Conservation (phyloP, 2,888 invertebrate genomes). For the Eupeodes latifasciatus region DNA sequence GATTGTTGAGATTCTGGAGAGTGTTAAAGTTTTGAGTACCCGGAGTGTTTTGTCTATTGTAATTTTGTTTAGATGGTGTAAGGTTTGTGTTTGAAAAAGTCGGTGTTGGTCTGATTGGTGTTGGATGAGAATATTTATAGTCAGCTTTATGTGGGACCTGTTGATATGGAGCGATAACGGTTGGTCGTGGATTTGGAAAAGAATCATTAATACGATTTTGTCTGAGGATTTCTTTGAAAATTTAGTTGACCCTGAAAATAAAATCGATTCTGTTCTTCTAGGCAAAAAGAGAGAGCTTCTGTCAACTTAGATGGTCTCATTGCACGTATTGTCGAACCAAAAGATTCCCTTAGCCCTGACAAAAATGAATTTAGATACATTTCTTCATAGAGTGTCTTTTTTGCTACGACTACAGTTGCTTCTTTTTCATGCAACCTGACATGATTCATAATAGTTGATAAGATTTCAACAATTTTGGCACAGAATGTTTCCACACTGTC, state of each 20-base stretch:
- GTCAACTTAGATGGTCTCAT: too few species aligned
- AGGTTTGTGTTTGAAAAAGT: constrained; percentile 12
- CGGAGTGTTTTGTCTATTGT: not conserved
- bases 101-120: not conserved
- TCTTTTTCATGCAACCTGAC: too few species aligned
- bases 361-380: too few species aligned
- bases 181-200: not conserved
- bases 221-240: not conserved
- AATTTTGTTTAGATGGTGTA: not conserved
- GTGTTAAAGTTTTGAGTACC: too few species aligned
- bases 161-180: not conserved
- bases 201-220: not conserved
- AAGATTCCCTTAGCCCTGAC: too few species aligned
- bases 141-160: not conserved
- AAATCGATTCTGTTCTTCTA: not conserved
- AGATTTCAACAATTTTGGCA: too few species aligned
- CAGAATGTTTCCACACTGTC: too few species aligned
- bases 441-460: too few species aligned
- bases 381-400: too few species aligned
- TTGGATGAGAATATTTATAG: not conserved
- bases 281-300: too few species aligned
- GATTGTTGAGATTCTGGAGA: not conserved
- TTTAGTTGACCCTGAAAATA: constrained; percentile 43
- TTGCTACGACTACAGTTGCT: too few species aligned
- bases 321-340: too few species aligned